Base-by-base conservation (phyloP, 1,140 invertebrate genomes). In the Drosophila baimaii region DNA sequence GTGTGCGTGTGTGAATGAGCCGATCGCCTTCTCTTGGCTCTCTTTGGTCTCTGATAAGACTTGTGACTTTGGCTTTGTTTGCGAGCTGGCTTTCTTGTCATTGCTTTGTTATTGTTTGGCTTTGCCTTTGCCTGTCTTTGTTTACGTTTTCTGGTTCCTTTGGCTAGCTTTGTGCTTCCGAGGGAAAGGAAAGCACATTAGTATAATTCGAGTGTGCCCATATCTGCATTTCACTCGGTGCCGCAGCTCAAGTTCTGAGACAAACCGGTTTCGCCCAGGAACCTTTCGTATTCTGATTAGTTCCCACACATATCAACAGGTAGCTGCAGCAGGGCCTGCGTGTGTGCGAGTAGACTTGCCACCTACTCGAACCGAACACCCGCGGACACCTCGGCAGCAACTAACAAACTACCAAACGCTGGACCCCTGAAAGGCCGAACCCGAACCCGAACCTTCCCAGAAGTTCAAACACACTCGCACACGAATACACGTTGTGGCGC, bases 261-360 rank as follows among this genome's bases (percentile, higher is more conserved):
- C 23, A 31, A 70, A 71, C 68, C 65, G 65, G 66, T 71, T 71
- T 70, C 4, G 21, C 59, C 19, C 19, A 63, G 55, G 55, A 64
- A 68, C 64, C 63, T 37, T 23, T 65, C 41, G 49, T 37, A 58
- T 41, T 77, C 46, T 58, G 58, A 75, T 75, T 75, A 75, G 71
- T 75, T 63, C 49, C 69, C 56, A 75, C 71, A 73, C 68, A 64
- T 64, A 74, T 71, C 65, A 71, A 71, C 68, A 71, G 68, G 68
- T 71, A 71, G 65, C 65, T 71, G 68, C 68, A 71, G 33, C 65
- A 37, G 41, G 51, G 31, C n/a, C 25, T 39, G 25, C 31, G 19
- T 31, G 27, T 70, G 68, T 76, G 54, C 51, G 39, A 27, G 73
- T 46, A 63, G 56, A 58, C 62, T 76, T 76, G 54, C 71, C 71